Evolutionary conservation across 2,888 invertebrate genomes (phyloP).

Genomic region (Macrosiphum euphorbiae): DNA sequence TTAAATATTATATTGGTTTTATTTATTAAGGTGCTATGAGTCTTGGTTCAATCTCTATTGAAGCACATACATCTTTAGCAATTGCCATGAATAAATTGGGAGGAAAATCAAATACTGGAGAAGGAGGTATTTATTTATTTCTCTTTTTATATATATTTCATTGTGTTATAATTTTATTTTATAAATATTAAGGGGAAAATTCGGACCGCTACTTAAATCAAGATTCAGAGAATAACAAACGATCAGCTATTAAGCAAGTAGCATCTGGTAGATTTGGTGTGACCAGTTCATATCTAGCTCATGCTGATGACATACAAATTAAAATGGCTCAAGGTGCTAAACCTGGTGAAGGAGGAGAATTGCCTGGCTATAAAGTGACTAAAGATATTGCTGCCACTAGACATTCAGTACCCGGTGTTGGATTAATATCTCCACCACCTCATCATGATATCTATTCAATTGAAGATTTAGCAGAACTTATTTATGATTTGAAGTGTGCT

Average conservation of each 20-base stretch:
- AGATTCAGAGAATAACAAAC: conserved; percentile 84
- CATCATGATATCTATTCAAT: conserved; percentile 99
- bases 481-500: conserved; percentile 97
- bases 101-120: conserved; percentile 99
- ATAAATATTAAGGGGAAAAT: conserved; percentile 72
- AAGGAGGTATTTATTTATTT: conserved; percentile 79
- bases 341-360: conserved; percentile 98
- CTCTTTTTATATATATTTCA: not conserved
- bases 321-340: conserved; percentile 99
- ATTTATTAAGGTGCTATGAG: conserved; percentile 87
- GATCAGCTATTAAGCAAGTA: conserved; percentile 98
- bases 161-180: not conserved
- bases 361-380: conserved; percentile 92
- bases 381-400: conserved; percentile 95
- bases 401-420: conserved; percentile 96
- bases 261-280: conserved; percentile 99
- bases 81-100: conserved; percentile 98
- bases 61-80: conserved; percentile 95
- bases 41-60: conserved; percentile 95
- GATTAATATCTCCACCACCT: conserved; percentile 97
- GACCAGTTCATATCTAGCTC: conserved; percentile 95
- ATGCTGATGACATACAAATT: conserved; percentile 98
- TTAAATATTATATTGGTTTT: conserved; percentile 50
- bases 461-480: conserved; percentile 97
- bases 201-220: conserved; percentile 80